Conservation (phyloP, 1,140 invertebrate species). For the Caenorhabditis tropicalis region DNA sequence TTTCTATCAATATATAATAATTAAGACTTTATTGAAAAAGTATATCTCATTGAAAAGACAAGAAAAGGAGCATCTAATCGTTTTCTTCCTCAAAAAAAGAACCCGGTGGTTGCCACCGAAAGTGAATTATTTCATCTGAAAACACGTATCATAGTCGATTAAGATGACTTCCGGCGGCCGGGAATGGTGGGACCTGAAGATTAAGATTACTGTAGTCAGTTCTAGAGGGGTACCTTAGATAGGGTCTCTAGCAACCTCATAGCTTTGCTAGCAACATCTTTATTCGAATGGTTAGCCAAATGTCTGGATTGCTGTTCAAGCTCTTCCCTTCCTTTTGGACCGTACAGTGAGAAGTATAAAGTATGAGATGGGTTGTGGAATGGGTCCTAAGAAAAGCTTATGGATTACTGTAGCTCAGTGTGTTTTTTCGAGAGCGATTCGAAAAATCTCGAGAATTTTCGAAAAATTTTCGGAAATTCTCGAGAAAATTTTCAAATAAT, state of each 20-base stretch:
- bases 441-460: too few species aligned
- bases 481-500: too few species aligned
- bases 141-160: constrained; percentile 31
- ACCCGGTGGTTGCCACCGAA: constrained; percentile 1
- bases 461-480: too few species aligned
- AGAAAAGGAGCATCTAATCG: too few species aligned
- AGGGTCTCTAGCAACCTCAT: constrained; percentile 55
- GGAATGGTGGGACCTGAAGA: constrained; percentile 31
- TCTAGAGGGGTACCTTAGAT: too few species aligned
- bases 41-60: too few species aligned
- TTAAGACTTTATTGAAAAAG: too few species aligned
- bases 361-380: constrained; percentile 57
- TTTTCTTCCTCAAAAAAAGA: too few species aligned
- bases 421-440: too few species aligned
- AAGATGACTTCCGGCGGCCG: constrained; percentile 27
- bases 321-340: constrained; percentile 57
- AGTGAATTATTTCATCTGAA: constrained; percentile 13
- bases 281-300: neutral
- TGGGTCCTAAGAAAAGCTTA: constrained; percentile 46
- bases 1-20: too few species aligned
- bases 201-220: too few species aligned
- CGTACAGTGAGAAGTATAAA: constrained; percentile 55
- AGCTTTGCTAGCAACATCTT: constrained; percentile 56
- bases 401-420: too few species aligned
- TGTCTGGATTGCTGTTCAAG: constrained; percentile 27